A percentile compares a stretch with the other conserved stretches of the same genome.
Conservation (phyloP, 2,113 vertebrate genomes). For the Uria aalge region DNA sequence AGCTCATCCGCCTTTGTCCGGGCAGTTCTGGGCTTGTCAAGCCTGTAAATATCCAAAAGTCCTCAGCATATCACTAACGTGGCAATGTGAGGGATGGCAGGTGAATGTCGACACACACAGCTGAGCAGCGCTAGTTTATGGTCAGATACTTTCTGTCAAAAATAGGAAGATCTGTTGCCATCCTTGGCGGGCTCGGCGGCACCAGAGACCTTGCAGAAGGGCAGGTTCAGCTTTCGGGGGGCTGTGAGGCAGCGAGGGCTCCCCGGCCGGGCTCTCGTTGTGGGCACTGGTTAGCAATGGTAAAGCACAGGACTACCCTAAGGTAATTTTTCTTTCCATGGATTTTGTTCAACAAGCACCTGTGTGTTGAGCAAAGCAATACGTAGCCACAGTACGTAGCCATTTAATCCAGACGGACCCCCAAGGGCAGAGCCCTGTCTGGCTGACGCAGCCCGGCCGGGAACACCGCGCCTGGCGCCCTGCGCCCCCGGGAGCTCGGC, state of each 20-base stretch:
- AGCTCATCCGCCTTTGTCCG: accelerated
- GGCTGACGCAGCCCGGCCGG: neutral
- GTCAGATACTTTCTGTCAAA: neutral
- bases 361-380: neutral
- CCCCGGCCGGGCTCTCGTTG: accelerated
- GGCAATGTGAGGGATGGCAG: neutral
- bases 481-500: accelerated
- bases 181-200: neutral
- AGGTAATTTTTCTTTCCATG: neutral
- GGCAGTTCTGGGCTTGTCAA: neutral
- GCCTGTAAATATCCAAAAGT: neutral
- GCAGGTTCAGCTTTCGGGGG: neutral
- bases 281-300: accelerated
- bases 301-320: neutral
- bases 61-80: neutral
- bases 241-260: neutral
- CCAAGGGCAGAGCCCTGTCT: neutral
- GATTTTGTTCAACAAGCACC: neutral
- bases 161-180: neutral
- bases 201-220: neutral
- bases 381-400: neutral
- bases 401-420: accelerated
- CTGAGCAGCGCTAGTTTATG: neutral
- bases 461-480: accelerated
- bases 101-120: neutral